Evolutionary conservation across 2,888 invertebrate species (phyloP), one percentile per base, ranked within the genome.

Genomic region (Ptilodon capucinus): DNA sequence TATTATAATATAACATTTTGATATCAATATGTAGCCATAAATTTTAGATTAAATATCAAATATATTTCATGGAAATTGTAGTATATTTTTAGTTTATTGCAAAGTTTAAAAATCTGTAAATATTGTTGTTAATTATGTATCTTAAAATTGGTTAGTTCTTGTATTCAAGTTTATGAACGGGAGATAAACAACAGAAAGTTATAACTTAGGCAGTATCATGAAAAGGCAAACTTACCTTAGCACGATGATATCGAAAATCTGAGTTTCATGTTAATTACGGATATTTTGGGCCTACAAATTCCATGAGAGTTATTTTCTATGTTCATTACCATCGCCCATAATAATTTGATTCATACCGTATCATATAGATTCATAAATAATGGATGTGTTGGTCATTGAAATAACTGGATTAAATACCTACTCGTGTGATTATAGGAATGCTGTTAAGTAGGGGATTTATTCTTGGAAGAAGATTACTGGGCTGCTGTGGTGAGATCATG

Each of bases 401-500:
- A 53, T 53, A 60, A 46, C 35, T 49, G 41, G 21, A 57, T 47
- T 44, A 47, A 40, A 18, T 25, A 35, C 47, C 42, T 42, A 42
- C 40, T 44, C n/a, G 4, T 18, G 28, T 30, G 21, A 13, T 43
- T 42, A 21, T 38, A 32, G 51, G 51, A 60, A 55, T 63, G 55
- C 58, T 51, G 54, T 65, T 51, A n/a, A n/a, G n/a, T n/a, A 48
- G 23, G 44, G 48, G 49, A 46, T 50, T 49, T 48, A 48, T 57
- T 68, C 61, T 46, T 38, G 17, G 65, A 66, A 46, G 50, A 42
- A 52, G 60, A 65, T 60, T 57, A 51, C 48, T 36, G 36, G 11
- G 30, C 34, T 46, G 46, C 51, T 34, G 54, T 45, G 53, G 64
- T 74, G 73, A 74, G 43, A 36, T 74, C 71, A 74, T 44, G 49